A percentile compares a stretch with the other conserved stretches of the same genome.
phyloP scores from a whole-genome alignment of 2,113 vertebrate genomes.

The Lota lota region DNA sequence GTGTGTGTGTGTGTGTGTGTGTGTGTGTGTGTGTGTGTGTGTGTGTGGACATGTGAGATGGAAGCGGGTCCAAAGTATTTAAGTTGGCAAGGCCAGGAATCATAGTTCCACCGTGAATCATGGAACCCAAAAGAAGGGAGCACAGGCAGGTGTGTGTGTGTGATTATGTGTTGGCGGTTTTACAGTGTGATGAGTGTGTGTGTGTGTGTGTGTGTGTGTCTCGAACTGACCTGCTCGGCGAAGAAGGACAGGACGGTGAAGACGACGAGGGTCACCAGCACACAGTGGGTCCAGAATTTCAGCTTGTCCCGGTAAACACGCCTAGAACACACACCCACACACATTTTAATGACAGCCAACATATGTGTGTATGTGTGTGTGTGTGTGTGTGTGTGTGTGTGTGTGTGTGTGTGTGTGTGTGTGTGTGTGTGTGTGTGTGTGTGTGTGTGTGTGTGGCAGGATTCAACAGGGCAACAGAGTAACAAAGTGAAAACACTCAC shows the following conservation, averaged over 20 bases:
- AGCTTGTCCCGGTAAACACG: conserved; percentile 91
- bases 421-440: no score
- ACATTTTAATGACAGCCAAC: neutral
- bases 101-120: conserved; percentile 46
- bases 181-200: conserved; percentile 3
- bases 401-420: conserved; percentile 14
- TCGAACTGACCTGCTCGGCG: conserved; percentile 88
- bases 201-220: conserved; percentile 12
- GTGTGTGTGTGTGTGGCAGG: conserved; percentile 22
- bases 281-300: conserved; percentile 98
- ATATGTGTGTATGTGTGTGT: neutral
- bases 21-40: no score
- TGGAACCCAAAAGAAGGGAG: conserved; percentile 26
- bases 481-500: conserved; percentile 54
- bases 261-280: conserved; percentile 88
- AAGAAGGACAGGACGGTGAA: conserved; percentile 98
- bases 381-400: conserved; percentile 2
- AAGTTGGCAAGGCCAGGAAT: conserved; percentile 1
- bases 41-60: conserved; percentile 31
- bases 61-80: conserved; percentile 15
- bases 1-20: no score
- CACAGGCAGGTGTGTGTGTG: neutral
- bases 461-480: conserved; percentile 31
- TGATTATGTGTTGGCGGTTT: neutral
- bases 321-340: conserved; percentile 67